phyloP scores from a whole-genome alignment of 2,888 invertebrate species.

The Trypoxylon attenuatum region DNA sequence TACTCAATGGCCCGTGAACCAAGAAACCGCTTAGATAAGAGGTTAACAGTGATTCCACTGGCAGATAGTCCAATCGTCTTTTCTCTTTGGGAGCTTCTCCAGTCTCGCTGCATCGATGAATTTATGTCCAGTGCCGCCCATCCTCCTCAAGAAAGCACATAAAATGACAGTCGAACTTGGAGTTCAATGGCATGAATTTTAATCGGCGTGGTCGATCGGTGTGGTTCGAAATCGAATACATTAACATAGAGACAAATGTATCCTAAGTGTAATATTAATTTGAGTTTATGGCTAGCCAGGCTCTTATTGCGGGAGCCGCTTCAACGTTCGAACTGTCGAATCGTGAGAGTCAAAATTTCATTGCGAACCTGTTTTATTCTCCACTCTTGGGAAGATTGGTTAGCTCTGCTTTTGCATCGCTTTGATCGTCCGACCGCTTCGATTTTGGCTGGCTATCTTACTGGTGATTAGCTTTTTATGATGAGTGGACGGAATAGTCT shows the following conservation, averaged over 20 bases:
- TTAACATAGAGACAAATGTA: neutral
- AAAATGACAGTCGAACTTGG: neutral
- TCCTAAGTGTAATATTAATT: neutral
- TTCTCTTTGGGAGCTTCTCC: conserved; percentile 7
- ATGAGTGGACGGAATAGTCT: too few relatives aligned
- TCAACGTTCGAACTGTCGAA: too few relatives aligned
- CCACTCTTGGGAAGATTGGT: too few relatives aligned
- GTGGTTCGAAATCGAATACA: neutral
- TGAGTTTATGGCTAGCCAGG: neutral
- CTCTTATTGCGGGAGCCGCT: too few relatives aligned
- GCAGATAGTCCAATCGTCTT: conserved; percentile 39
- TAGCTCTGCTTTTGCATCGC: too few relatives aligned
- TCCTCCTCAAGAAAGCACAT: neutral
- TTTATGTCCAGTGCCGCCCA: neutral
- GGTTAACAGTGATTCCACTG: conserved; percentile 44
- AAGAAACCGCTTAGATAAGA: conserved; percentile 50
- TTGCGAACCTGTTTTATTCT: too few relatives aligned
- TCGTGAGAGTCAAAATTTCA: too few relatives aligned
- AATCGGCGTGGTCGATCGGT: neutral
- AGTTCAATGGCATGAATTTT: neutral
- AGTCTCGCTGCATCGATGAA: neutral
- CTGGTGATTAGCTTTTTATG: too few relatives aligned
- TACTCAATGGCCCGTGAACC: conserved; percentile 63
- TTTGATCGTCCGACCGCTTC: too few relatives aligned
- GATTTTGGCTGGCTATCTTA: too few relatives aligned